A percentile compares a stretch with the other conserved stretches of the same genome.
phyloP scores from a whole-genome alignment of 2,888 invertebrate genomes.

The Zootermopsis nevadensis region DNA sequence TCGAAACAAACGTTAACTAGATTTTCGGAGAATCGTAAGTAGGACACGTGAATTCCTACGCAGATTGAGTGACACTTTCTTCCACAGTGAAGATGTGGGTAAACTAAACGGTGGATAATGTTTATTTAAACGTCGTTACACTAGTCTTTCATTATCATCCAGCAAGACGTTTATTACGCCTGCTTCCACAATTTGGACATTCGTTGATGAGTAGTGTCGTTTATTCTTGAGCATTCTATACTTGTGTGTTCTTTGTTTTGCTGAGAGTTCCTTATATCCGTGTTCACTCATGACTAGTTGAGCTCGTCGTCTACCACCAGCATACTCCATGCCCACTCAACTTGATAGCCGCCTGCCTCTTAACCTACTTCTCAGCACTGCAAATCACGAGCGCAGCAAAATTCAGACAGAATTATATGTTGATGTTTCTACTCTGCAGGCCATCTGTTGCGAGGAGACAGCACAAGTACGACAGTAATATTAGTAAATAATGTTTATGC shows the following conservation, averaged over 20 bases:
- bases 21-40: slow-evolving; percentile 13
- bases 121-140: too few species aligned
- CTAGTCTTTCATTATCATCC: too few species aligned
- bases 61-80: background rate
- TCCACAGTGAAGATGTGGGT: background rate
- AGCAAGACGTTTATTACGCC: too few species aligned
- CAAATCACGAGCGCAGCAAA: slow-evolving; percentile 4
- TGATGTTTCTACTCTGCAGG: background rate
- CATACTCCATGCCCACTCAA: slow-evolving; percentile 35
- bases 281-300: slow-evolving; percentile 36
- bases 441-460: background rate
- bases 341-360: slow-evolving; percentile 18
- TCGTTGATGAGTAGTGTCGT: background rate
- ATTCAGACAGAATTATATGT: background rate
- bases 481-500: too few species aligned
- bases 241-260: slow-evolving; percentile 19
- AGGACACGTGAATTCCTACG: slow-evolving; percentile 19
- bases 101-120: background rate
- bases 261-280: slow-evolving; percentile 37
- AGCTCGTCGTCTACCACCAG: slow-evolving; percentile 20
- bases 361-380: slow-evolving; percentile 38
- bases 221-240: background rate
- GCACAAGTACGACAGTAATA: too few species aligned
- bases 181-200: background rate
- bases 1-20: background rate